A percentile compares a stretch with the other conserved stretches of the same genome.
phyloP scores from a whole-genome alignment of 2,888 invertebrate species.

The Dinocampus coccinellae region DNA sequence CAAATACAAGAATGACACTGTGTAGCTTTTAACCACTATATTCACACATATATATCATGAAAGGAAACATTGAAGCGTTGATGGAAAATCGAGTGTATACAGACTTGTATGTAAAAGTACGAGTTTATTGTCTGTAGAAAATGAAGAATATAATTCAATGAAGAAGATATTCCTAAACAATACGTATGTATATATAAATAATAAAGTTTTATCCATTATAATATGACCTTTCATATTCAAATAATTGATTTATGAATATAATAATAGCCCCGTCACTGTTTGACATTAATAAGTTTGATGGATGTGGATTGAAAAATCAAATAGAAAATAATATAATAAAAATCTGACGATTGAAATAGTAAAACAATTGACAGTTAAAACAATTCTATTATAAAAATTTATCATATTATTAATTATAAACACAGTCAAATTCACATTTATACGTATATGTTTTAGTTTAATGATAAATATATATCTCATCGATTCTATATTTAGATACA shows the following conservation, averaged over 20 bases:
- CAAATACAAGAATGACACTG: slow-evolving; percentile 37
- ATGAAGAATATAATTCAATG: not conserved
- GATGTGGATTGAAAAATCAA: not conserved
- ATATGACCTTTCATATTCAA: not conserved
- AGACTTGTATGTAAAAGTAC: slow-evolving; percentile 23
- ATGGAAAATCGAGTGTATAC: slow-evolving; percentile 18
- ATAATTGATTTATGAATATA: not conserved
- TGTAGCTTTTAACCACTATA: slow-evolving; percentile 42
- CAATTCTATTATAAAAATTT: not conserved
- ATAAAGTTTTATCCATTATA: too few relatives aligned
- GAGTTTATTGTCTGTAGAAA: not conserved
- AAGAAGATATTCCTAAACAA: not conserved
- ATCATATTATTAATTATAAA: not conserved
- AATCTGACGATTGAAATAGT: not conserved
- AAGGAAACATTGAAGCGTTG: slow-evolving; percentile 24
- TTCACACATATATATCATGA: slow-evolving; percentile 2
- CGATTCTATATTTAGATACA: slow-evolving; percentile 40
- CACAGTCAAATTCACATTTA: not conserved
- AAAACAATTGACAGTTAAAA: not conserved
- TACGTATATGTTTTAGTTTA: not conserved
- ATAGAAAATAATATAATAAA: not conserved
- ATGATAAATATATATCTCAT: not conserved
- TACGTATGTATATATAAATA: not conserved
- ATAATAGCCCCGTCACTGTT: not conserved
- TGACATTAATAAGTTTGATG: not conserved